Evolutionary conservation across 2,888 invertebrate species (phyloP).

Genomic region (Tridacna gigas): DNA sequence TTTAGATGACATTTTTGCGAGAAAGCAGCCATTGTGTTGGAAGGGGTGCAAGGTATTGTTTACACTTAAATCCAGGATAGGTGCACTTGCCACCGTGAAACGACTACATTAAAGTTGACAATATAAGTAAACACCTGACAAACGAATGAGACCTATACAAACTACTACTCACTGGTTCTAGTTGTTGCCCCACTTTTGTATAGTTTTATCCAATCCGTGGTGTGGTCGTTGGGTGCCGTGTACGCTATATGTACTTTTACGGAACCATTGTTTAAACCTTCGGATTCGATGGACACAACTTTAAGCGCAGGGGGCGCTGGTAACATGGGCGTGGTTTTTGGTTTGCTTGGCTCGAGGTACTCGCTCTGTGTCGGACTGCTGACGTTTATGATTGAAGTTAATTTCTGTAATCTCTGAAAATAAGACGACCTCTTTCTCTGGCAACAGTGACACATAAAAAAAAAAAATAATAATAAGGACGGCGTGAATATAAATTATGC

Average conservation of each 20-base stretch:
- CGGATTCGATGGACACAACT: conserved; percentile 23
- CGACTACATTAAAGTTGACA: no score
- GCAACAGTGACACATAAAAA: no score
- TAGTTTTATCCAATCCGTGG: conserved; percentile 53
- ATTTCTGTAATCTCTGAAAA: no score
- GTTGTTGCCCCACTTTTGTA: conserved; percentile 54
- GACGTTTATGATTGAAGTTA: not conserved
- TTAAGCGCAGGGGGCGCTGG: not conserved
- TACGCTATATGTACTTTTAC: conserved; percentile 42
- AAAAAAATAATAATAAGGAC: no score
- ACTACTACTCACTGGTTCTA: conserved; percentile 43
- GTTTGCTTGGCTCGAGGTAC: not conserved
- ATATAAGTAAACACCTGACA: no score
- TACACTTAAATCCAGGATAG: no score
- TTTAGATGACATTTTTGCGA: no score
- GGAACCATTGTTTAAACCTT: conserved; percentile 25
- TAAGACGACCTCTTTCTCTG: no score
- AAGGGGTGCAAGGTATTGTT: no score
- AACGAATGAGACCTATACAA: not conserved
- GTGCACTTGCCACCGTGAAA: no score
- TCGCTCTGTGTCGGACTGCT: not conserved
- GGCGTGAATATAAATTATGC: no score
- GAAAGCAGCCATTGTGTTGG: no score
- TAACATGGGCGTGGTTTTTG: not conserved
- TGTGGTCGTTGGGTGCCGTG: conserved; percentile 47